Percentiles rank a stretch among this genome's conserved stretches.
phyloP scores from a whole-genome alignment of 2,888 invertebrate genomes.

The Acrobasis suavella region DNA sequence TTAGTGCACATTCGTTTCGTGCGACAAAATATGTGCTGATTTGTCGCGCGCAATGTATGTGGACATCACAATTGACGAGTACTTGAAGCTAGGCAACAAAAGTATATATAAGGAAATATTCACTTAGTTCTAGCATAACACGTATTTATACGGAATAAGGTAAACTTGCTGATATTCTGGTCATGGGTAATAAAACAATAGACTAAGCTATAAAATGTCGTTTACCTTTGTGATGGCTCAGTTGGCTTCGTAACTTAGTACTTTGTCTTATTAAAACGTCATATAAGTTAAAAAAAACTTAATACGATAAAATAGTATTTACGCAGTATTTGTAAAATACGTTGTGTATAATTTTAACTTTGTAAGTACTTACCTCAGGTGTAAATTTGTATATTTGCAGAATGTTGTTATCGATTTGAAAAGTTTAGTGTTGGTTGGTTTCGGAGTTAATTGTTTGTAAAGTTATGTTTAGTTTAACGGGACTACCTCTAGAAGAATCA shows the following conservation, averaged over 20 bases:
- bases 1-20: background rate
- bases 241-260: background rate
- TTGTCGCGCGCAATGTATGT: background rate
- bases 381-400: constrained; percentile 14
- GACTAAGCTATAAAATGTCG: background rate
- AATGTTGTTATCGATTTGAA: constrained; percentile 7
- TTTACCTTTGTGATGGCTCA: background rate
- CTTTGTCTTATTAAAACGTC: background rate
- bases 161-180: constrained; percentile 1
- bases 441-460: background rate
- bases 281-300: background rate
- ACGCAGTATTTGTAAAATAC: constrained; percentile 6
- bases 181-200: background rate
- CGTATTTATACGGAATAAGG: background rate
- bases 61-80: background rate
- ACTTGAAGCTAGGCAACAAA: background rate
- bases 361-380: constrained; percentile 2
- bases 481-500: constrained; percentile 9
- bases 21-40: background rate
- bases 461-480: constrained; percentile 7
- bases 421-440: constrained; percentile 10
- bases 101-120: background rate
- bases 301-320: background rate
- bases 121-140: background rate
- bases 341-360: constrained; percentile 14